A percentile compares a stretch with the other conserved stretches of the same genome.
Evolutionary conservation across 1,140 invertebrate genomes (phyloP).

Genomic region (Samia ricini): DNA sequence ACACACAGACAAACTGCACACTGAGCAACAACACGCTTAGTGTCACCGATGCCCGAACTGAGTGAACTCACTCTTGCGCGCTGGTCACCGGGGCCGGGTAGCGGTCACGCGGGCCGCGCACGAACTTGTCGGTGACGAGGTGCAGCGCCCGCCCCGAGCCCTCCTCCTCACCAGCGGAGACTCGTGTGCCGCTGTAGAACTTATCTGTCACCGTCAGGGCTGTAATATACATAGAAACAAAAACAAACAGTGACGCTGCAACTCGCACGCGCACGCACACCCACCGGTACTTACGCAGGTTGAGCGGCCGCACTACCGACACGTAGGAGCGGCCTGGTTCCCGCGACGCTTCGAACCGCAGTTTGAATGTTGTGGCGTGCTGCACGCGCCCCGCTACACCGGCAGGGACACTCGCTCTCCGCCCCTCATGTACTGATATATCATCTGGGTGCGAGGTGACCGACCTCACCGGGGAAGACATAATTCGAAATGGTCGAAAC

Average conservation of each 20-base stretch:
- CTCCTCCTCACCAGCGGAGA: conserved; percentile 6
- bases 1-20: too few relatives aligned
- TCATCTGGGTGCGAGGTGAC: neutral
- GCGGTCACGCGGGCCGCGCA: conserved; percentile 29
- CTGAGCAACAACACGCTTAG: too few relatives aligned
- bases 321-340: conserved; percentile 57
- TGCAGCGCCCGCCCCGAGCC: conserved; percentile 17
- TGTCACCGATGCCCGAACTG: neutral
- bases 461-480: neutral
- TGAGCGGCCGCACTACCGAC: conserved; percentile 46
- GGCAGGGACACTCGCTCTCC: neutral
- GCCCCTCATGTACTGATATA: neutral
- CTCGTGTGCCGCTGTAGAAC: conserved; percentile 12
- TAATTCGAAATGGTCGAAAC: neutral
- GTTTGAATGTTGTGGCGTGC: conserved; percentile 51
- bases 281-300: conserved; percentile 40
- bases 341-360: conserved; percentile 52
- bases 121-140: conserved; percentile 23
- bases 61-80: conserved; percentile 35
- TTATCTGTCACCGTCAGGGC: conserved; percentile 25
- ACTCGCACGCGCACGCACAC: neutral
- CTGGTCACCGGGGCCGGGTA: conserved; percentile 22
- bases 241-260: neutral
- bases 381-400: conserved; percentile 12
- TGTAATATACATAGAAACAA: conserved; percentile 1